Evolutionary conservation across 1,140 invertebrate species (phyloP), one percentile per base, ranked within the genome.

Genomic region (Sarcophaga bullata): DNA sequence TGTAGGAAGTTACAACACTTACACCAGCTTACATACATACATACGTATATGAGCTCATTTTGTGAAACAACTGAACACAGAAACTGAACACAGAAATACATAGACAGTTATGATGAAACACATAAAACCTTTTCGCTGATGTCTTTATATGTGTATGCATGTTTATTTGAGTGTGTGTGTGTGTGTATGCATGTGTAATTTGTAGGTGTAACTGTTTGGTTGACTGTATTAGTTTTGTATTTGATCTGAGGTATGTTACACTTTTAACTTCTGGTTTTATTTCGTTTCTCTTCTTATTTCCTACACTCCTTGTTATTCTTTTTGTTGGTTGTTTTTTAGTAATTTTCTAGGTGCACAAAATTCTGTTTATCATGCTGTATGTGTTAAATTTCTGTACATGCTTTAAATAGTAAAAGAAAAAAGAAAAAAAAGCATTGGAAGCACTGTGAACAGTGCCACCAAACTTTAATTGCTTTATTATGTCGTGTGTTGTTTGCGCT

Each of bases 401-500:
- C 19, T 37, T 37, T 37, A 37, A 37, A 4, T 25, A 78, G n/a
- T 50, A 76, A 46, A 37, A 37, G 25, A 37, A 4, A 37, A 37
- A 37, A 4, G 4, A 37, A 37, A 76, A 47, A 76, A 48, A 46
- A 76, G n/a, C 15, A 0, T 7, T 17, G 13, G 19, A 5, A 15
- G 15, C 62, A 72, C 62, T 4, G 19, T 68, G 15, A 17, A 11
- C 73, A 78, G 48, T 9, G n/a, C 48, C 75, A 50, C 48, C 48
- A 78, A 78, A 78, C 75, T 78, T 78, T 78, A 78, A 78, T 78
- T 78, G 75, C 75, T 78, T 78, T 78, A 78, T 78, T 78, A 78
- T 78, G 75, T 78, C 25, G 75, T 46, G 68, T 76, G 75, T 52
- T 78, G 75, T 52, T 50, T 78, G 75, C 75, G 75, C 75, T 78